phyloP scores from a whole-genome alignment of 2,888 invertebrate species.

The Palloptera scutellata region DNA sequence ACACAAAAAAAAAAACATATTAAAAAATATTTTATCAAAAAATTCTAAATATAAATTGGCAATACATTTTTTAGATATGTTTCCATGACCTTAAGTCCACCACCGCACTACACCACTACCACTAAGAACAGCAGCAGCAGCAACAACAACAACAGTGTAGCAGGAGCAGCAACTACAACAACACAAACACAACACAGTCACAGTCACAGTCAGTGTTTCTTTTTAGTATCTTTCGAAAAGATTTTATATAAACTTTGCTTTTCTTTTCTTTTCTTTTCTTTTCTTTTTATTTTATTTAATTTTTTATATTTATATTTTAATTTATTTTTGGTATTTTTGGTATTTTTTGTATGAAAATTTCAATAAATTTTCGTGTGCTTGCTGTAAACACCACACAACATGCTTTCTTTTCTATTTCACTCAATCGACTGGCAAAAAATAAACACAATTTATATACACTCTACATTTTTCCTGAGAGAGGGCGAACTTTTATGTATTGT shows the following conservation, averaged over 20 bases:
- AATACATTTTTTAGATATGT: conserved; percentile 46
- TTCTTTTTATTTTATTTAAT: conserved; percentile 6
- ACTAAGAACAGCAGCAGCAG: not conserved
- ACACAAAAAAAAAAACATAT: conserved; percentile 12
- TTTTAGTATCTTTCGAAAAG: not conserved
- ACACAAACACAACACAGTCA: not conserved
- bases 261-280: conserved; percentile 36
- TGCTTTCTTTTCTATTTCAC: conserved; percentile 56
- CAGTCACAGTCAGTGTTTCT: not conserved
- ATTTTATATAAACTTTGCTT: conserved; percentile 32
- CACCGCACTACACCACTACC: not conserved
- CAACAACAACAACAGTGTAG: too few species aligned
- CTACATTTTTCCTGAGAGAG: too few species aligned
- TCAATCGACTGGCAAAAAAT: conserved; percentile 49
- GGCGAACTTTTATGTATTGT: too few species aligned
- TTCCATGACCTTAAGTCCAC: conserved; percentile 53
- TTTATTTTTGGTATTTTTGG: too few species aligned
- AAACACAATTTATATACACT: conserved; percentile 11
- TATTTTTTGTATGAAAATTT: too few species aligned
- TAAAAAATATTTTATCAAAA: conserved; percentile 22
- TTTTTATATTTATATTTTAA: conserved; percentile 27
- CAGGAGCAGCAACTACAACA: too few species aligned
- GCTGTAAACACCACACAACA: conserved; percentile 33
- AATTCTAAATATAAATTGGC: conserved; percentile 28
- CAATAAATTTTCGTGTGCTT: not conserved